A percentile compares a stretch with the other conserved stretches of the same genome.
phyloP scores from a whole-genome alignment of 1,140 invertebrate species.

The Drosophila arizonae region DNA sequence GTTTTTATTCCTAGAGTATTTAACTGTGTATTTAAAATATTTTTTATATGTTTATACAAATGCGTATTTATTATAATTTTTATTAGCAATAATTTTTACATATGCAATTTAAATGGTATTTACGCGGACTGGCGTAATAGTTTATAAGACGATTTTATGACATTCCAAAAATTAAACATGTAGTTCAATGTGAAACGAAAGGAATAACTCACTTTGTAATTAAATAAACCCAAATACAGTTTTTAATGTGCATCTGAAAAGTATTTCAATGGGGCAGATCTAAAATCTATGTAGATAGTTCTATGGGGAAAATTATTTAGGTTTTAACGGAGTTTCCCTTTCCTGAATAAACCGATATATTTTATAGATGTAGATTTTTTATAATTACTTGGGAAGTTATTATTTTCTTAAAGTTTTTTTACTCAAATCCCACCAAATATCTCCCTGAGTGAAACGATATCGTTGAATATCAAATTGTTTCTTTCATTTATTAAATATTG shows the following conservation, averaged over 20 bases:
- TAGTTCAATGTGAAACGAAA: conserved; percentile 61
- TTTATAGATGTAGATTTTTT: too few species aligned
- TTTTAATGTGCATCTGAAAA: conserved; percentile 29
- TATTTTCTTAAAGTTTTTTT: too few species aligned
- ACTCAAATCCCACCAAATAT: too few species aligned
- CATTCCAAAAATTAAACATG: conserved; percentile 73
- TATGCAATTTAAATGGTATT: conserved; percentile 40
- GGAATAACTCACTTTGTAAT: conserved; percentile 51
- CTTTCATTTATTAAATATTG: conserved; percentile 56
- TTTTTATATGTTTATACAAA: conserved; percentile 31
- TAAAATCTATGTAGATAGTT: too few species aligned
- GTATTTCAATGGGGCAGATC: background rate
- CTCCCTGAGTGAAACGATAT: background rate
- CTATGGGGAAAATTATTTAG: background rate
- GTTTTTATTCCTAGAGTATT: conserved; percentile 44
- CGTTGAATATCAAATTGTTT: conserved; percentile 21
- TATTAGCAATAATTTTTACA: conserved; percentile 49
- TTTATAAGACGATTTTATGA: conserved; percentile 69
- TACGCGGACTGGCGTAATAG: conserved; percentile 45
- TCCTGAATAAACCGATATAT: background rate
- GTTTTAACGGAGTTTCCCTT: background rate
- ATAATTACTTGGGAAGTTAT: too few species aligned
- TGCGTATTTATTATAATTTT: conserved; percentile 52
- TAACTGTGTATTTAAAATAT: conserved; percentile 53
- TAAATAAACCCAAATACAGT: conserved; percentile 41